These are phyloP conservation scores for Lasiommata megera DNA, from an alignment of 2,888 invertebrate species.

Conservation along the genomic window DNA sequence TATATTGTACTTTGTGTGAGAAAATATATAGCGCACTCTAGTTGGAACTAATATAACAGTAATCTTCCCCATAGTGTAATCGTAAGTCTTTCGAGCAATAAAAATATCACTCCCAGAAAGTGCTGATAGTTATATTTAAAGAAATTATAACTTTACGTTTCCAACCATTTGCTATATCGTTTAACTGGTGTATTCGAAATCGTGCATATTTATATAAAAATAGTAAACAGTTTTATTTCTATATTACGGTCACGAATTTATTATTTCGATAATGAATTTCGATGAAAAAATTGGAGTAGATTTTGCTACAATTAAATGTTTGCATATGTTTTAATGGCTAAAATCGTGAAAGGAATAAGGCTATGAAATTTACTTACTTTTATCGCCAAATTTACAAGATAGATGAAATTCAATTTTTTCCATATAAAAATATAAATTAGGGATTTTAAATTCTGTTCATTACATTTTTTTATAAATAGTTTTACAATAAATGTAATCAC, in stretches of 20 bases:
- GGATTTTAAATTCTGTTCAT: neutral
- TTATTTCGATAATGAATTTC: neutral
- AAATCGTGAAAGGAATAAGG: neutral
- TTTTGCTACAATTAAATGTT: neutral
- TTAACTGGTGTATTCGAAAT: neutral
- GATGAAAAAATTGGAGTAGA: neutral
- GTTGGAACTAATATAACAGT: neutral
- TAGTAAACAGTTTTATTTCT: neutral
- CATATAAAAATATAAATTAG: neutral
- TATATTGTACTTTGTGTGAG: neutral
- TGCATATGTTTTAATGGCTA: neutral
- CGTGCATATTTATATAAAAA: neutral
- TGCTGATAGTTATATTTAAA: neutral
- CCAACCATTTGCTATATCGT: neutral
- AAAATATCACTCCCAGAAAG: neutral
- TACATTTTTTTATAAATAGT: neutral
- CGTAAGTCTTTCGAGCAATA: neutral
- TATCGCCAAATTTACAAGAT: neutral
- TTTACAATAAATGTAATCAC: slow-evolving; percentile 5
- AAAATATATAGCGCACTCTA: neutral
- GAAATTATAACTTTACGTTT: slow-evolving; percentile 1
- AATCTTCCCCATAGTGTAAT: neutral
- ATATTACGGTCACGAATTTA: neutral
- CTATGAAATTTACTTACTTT: neutral
- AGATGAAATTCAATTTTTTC: neutral